phyloP scores from a whole-genome alignment of 2,797 vertebrate species.

The Poecilia picta region DNA sequence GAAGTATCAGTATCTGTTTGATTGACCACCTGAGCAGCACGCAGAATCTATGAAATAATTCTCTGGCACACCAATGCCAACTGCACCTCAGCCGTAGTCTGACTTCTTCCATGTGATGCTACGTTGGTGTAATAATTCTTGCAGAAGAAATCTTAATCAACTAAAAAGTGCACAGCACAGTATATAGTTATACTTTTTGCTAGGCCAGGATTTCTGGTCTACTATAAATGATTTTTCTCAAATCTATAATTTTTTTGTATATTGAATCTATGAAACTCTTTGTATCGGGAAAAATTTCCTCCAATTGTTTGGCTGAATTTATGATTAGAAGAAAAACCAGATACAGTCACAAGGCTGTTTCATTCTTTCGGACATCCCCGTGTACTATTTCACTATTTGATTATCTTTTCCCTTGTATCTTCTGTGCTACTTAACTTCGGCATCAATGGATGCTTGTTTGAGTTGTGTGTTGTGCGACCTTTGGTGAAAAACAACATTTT shows the following conservation, averaged over 20 bases:
- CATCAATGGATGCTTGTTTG: constrained; percentile 61
- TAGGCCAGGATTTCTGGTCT: not conserved
- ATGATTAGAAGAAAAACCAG: constrained; percentile 38
- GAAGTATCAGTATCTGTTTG: not conserved
- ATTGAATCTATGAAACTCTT: not conserved
- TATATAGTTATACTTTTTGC: not conserved
- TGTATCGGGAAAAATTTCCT: constrained; percentile 20
- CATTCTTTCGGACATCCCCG: constrained; percentile 36
- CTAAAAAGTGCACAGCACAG: not conserved
- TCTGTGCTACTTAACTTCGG: constrained; percentile 35
- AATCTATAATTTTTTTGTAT: not conserved
- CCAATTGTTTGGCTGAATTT: constrained; percentile 60
- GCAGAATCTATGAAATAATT: not conserved
- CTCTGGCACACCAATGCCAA: not conserved
- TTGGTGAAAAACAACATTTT: constrained; percentile 81
- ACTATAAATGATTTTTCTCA: not conserved
- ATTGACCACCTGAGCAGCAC: not conserved
- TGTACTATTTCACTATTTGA: constrained; percentile 42
- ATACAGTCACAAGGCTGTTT: constrained; percentile 64
- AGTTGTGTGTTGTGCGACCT: constrained; percentile 58
- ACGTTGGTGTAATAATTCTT: not conserved
- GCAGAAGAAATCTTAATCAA: not conserved
- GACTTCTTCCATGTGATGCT: not conserved
- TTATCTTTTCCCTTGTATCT: constrained; percentile 37
- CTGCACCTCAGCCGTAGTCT: not conserved